A percentile compares a stretch with the other conserved stretches of the same genome.
Evolutionary conservation across 2,113 vertebrate species (phyloP).

Genomic region (Bos taurus): DNA sequence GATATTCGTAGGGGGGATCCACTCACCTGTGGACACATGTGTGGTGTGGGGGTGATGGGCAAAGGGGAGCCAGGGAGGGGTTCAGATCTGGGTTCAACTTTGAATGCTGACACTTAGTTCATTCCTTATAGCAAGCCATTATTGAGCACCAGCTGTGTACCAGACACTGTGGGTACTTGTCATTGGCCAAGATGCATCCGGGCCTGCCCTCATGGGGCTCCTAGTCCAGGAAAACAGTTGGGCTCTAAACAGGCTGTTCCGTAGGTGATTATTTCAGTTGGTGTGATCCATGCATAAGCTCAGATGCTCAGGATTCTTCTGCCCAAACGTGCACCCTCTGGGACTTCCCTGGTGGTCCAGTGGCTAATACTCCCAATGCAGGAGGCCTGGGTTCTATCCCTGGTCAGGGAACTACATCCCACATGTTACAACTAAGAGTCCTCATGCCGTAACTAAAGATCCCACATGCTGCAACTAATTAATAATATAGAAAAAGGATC

Average conservation of each 20-base stretch:
- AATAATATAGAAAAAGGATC: neutral
- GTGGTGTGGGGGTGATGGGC: accelerated
- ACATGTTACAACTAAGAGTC: neutral
- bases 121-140: neutral
- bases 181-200: neutral
- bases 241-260: neutral
- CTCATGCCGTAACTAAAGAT: neutral
- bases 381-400: neutral
- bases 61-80: neutral
- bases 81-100: neutral
- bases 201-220: neutral
- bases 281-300: neutral
- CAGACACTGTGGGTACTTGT: accelerated
- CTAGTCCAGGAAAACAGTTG: accelerated
- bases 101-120: neutral
- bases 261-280: neutral
- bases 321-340: neutral
- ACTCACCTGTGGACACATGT: too few relatives aligned
- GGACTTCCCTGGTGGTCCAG: neutral
- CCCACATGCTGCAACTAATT: neutral
- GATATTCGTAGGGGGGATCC: neutral
- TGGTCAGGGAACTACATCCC: neutral
- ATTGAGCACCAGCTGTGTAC: neutral
- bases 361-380: neutral
- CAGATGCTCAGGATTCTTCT: neutral